These are phyloP conservation scores for Eugnorisma glareosa DNA, from an alignment of 2,888 invertebrate genomes.

Conservation along the genomic window DNA sequence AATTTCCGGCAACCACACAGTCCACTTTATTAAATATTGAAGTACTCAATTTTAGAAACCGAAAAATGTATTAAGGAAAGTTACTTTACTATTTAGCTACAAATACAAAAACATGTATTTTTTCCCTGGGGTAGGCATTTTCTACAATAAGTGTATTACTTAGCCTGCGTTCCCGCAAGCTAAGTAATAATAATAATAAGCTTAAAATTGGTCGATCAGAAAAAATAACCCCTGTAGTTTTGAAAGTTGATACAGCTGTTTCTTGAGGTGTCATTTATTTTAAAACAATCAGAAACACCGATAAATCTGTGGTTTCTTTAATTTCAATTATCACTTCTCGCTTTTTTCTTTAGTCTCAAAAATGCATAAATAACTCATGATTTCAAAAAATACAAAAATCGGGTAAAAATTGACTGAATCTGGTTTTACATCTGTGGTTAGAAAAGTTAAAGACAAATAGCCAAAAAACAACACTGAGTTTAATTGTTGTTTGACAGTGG, in stretches of 20 bases:
- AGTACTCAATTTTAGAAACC: constrained; percentile 10
- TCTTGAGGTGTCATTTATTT: background rate
- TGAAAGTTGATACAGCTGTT: too few species aligned
- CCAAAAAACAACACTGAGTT: constrained; percentile 13
- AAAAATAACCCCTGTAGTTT: too few species aligned
- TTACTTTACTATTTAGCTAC: too few species aligned
- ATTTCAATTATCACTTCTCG: background rate
- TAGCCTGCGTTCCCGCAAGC: background rate
- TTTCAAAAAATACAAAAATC: too few species aligned
- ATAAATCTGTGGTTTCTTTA: background rate
- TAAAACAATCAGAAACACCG: background rate
- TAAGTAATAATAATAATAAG: too few species aligned
- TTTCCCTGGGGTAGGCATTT: background rate
- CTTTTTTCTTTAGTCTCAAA: background rate
- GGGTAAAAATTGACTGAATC: background rate
- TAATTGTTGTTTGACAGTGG: constrained; percentile 11
- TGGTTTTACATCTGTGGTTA: background rate
- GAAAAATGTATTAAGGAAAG: background rate
- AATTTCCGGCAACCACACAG: constrained; percentile 29
- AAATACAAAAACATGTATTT: background rate
- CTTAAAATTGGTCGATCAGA: too few species aligned
- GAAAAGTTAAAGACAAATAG: background rate
- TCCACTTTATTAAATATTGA: constrained; percentile 22
- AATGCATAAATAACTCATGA: too few species aligned
- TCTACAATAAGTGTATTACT: background rate